These are phyloP conservation scores for Oenanthe oenanthe DNA, from an alignment of 2,113 vertebrate genomes.

Conservation along the genomic window DNA sequence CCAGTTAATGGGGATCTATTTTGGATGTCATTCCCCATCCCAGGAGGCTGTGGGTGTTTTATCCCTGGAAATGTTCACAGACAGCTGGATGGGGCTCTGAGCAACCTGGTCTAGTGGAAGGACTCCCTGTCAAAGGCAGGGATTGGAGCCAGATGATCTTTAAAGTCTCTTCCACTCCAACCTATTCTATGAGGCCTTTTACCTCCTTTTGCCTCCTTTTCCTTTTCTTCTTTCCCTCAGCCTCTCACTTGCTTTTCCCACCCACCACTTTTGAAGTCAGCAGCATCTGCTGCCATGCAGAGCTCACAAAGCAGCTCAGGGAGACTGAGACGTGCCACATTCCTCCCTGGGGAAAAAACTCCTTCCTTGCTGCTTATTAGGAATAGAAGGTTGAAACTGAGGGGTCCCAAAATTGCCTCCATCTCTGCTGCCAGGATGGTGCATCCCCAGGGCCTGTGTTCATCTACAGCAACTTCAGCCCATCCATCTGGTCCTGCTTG, in stretches of 20 bases:
- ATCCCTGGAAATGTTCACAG: neutral
- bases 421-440: neutral
- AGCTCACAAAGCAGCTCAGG: neutral
- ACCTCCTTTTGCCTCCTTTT: neutral
- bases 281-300: neutral
- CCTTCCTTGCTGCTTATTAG: fast-evolving
- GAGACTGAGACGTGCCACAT: fast-evolving
- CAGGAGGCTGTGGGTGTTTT: neutral
- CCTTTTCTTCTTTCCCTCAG: neutral
- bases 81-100: neutral
- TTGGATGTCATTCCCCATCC: neutral
- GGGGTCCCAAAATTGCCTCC: neutral
- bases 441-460: neutral
- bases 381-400: neutral
- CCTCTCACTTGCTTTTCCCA: neutral
- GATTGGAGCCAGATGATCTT: neutral
- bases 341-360: neutral
- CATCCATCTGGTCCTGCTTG: neutral
- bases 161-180: neutral
- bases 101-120: neutral
- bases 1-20: fast-evolving
- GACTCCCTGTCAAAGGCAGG: neutral
- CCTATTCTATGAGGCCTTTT: neutral
- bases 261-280: neutral
- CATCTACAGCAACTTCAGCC: neutral